These are phyloP conservation scores for Lindbergichthys nudifrons DNA, from an alignment of 2,797 vertebrate species.

Conservation along the genomic window DNA sequence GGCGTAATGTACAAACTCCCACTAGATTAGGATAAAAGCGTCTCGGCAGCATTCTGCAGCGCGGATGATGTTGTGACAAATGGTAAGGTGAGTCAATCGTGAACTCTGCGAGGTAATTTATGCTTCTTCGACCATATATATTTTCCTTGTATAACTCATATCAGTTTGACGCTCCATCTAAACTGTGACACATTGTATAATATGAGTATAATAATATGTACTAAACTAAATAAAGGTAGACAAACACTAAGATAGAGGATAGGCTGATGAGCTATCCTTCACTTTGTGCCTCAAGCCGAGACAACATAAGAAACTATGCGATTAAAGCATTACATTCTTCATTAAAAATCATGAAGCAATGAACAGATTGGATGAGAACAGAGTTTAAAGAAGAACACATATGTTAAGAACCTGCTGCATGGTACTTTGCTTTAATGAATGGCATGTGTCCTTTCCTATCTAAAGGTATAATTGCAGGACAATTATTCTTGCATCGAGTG, in stretches of 20 bases:
- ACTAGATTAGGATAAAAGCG: constrained; percentile 34
- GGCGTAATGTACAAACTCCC: background rate
- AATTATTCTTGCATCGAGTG: background rate
- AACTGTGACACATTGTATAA: background rate
- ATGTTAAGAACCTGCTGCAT: background rate
- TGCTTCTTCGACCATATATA: background rate
- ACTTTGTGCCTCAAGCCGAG: background rate
- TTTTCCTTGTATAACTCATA: background rate
- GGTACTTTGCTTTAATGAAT: background rate
- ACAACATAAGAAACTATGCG: constrained; percentile 12
- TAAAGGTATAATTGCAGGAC: constrained; percentile 8
- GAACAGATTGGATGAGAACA: background rate
- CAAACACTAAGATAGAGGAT: constrained; percentile 1
- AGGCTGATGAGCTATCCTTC: constrained; percentile 11
- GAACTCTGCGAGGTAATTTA: constrained; percentile 1
- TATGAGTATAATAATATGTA: background rate
- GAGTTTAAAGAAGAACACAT: background rate
- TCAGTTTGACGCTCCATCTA: background rate
- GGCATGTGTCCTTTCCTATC: background rate
- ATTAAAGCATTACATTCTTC: background rate
- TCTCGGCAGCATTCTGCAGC: no score
- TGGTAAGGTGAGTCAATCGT: background rate
- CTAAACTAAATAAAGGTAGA: background rate
- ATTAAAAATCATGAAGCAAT: background rate
- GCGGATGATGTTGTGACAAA: constrained; percentile 2